These are phyloP conservation scores for Chondrilla cf. caribensis DNA, from an alignment of 37 sponge, comb jelly and placozoan genomes.

Conservation along the genomic window DNA sequence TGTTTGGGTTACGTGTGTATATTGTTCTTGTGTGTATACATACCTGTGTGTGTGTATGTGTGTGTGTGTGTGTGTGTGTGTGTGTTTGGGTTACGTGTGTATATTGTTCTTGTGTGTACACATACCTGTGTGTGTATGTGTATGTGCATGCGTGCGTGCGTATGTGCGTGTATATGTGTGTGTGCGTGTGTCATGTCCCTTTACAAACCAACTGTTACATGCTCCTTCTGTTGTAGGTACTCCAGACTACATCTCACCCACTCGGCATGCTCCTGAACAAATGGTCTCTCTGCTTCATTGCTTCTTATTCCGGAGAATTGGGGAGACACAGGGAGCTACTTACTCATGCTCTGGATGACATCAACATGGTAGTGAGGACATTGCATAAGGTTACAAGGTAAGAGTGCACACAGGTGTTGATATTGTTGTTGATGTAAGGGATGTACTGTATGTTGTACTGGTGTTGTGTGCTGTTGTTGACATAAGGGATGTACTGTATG, in stretches of 20 bases:
- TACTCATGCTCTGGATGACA: background rate
- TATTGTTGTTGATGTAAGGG: too few species aligned
- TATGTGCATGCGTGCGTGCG: background rate
- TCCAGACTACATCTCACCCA: constrained; percentile 15
- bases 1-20: background rate
- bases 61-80: constrained; percentile 7
- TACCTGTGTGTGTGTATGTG: background rate
- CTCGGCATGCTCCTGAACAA: constrained; percentile 21
- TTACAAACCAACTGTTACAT: background rate
- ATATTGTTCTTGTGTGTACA: too few species aligned
- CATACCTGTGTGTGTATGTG: background rate
- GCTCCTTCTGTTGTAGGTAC: too few species aligned
- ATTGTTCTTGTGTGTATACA: background rate
- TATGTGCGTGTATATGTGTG: background rate
- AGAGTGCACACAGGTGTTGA: too few species aligned
- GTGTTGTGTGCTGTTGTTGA: too few species aligned
- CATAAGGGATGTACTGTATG: too few species aligned
- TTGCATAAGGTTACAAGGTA: background rate
- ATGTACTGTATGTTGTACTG: too few species aligned
- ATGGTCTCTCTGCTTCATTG: constrained; percentile 21
- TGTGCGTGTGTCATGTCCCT: background rate
- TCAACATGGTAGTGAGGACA: background rate
- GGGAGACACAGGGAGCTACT: constrained; percentile 3
- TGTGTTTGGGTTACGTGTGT: background rate
- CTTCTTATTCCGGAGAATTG: background rate